Base-by-base conservation (phyloP, 2,888 invertebrate species). In the Blastobasis adustella region DNA sequence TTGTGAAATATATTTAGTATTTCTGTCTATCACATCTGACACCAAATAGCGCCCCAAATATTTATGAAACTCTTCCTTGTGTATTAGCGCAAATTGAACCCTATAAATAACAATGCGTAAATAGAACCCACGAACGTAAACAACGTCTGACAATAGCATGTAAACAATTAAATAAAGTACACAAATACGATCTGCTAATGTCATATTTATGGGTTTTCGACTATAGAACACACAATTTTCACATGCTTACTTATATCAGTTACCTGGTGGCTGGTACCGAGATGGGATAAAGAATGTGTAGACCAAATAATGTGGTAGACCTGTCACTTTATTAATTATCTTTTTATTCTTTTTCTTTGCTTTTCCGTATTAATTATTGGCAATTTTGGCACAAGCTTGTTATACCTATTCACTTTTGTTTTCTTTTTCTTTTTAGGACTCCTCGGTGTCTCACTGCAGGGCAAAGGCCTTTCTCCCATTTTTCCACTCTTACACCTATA, bases 151-250 rank as follows among this genome's bases (percentile, higher is more conserved):
- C 79, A 82, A 82, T 74, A 66, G 73, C 63, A 61, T 63, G 67
- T 65, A 67, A 71, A 69, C 75, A 79, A 78, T 75, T 78, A 79
- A 76, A 77, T 72, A 73, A 70, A 77, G 66, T 67, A 69, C 62
- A 58, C 56, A 23, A 61, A 65, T 77, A 85, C 73, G 84, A 87
- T 69, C 79, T 85, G 85, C 75, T 86, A 86, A 88, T 86, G 79
- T 82, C 80, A 77, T 87, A 87, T 88, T 88, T 88, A 88, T 87
- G 82, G 79, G 75, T 73, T 73, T 74, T 69, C 67, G 69, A 68
- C 62, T 71, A 72, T 77, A 68, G 69, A 67, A 73, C 76, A 84
- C 61, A 71, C 74, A 76, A 59, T 88, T 87, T 83, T 88, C 87
- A 85, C 87, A 87, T 87, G 82, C 78, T 82, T 78, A 79, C 65